Evolutionary conservation across 1,140 invertebrate genomes (phyloP), one percentile per base, ranked within the genome.

Genomic region (Globodera rostochiensis): DNA sequence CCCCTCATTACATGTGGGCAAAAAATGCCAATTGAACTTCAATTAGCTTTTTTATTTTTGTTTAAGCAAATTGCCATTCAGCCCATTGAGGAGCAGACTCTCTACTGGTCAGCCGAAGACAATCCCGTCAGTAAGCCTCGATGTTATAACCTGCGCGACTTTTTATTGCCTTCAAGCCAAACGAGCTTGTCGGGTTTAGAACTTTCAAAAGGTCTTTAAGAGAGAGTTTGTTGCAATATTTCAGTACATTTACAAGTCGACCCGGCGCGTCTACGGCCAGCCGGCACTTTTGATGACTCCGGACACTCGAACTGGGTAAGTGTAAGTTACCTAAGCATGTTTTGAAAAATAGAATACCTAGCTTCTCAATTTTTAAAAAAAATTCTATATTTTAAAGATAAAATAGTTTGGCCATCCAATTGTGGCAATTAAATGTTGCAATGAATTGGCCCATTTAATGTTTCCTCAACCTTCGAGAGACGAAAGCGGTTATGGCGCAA

Each of bases 91-190:
- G 88, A 89, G 77, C 88, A 89, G 77, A 88, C 89, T 8, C 80
- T 89, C 4, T 89, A 89, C 73, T 89, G 88, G 88, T 87, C 85
- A 49, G 88, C 88, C 21, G 89, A 90, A 71, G 88, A 89, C 73
- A 89, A 89, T 84, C 88, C 88, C 7, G 77, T 78, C 45, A 77
- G 57, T 64, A 64, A 64, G 57, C 57, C 11, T 11, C 19, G 11
- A 11, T 19, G 11, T 64, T 64, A 64, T 36, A 1, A 36, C 36
- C 36, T 3, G 36, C 36, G 36, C 36, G 36, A 36, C 36, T 36
- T 36, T 36, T 36, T 36, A 1, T 36, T 36, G 36, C 36, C 36
- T 36, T 36, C 2, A 36, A 36, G 36, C 36, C 1, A 36, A 36
- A 36, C 36, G 36, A 36, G 36, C 36, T 36, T 36, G 36, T 36